Evolutionary conservation across 64 coral and sea anemone species (phyloP).

Genomic region (Acropora tenuis): DNA sequence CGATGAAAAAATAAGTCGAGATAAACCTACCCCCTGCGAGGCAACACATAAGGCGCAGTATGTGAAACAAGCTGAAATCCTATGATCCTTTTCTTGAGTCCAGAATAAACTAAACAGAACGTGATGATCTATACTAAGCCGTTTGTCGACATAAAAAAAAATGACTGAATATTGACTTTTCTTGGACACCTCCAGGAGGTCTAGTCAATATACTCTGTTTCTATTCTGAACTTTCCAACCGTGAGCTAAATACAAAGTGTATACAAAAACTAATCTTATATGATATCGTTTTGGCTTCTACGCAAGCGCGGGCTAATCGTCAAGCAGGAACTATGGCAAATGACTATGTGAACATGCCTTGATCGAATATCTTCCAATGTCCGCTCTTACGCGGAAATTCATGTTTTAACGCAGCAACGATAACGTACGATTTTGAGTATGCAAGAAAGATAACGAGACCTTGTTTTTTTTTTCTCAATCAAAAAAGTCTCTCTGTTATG

Average conservation of each 20-base stretch:
- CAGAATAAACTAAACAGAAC: no score
- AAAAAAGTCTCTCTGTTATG: no score
- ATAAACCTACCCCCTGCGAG: not conserved
- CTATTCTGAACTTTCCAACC: not conserved
- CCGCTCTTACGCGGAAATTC: not conserved
- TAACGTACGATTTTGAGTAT: no score
- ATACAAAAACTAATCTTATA: no score
- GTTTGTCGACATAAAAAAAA: not conserved
- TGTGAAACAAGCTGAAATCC: no score
- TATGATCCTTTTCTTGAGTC: no score
- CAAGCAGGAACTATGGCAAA: no score
- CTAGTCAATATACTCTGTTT: not conserved
- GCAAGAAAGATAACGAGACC: no score
- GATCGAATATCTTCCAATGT: not conserved
- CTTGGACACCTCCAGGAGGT: not conserved
- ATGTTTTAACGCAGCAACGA: not conserved
- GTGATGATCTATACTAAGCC: not conserved
- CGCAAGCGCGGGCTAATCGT: no score
- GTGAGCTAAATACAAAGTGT: not conserved
- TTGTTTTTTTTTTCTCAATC: no score
- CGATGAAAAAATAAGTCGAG: not conserved
- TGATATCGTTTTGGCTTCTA: no score
- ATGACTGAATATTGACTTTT: not conserved
- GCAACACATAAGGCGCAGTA: not conserved
- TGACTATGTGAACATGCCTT: no score